A percentile compares a stretch with the other conserved stretches of the same genome.
These are phyloP conservation scores for Helicoverpa armigera DNA, from an alignment of 1,140 invertebrate species.

Conservation along the genomic window DNA sequence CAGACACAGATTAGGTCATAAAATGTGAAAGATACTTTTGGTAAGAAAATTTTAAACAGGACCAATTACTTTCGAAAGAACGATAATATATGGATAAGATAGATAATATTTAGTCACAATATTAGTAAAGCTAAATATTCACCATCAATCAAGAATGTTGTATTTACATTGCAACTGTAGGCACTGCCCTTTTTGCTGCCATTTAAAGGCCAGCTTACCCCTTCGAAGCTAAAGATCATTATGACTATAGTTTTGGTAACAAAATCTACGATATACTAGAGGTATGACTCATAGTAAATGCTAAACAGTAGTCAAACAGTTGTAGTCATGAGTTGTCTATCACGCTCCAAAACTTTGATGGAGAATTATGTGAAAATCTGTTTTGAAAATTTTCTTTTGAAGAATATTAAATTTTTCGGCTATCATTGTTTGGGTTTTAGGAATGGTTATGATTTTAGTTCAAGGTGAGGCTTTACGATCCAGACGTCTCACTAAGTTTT, in stretches of 20 bases:
- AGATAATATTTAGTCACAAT: not conserved
- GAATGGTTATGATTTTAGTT: no score
- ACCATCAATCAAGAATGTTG: not conserved
- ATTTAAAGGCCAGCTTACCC: constrained; percentile 25
- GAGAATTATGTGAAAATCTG: no score
- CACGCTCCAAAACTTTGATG: no score
- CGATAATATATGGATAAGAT: not conserved
- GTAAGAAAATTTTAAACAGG: not conserved
- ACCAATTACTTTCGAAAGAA: not conserved
- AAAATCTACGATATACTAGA: not conserved
- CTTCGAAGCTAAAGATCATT: not conserved
- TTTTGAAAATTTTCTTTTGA: no score
- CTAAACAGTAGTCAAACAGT: no score
- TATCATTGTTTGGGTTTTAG: no score
- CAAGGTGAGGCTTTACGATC: no score
- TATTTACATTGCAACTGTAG: not conserved
- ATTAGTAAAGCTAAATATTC: not conserved
- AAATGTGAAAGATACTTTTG: not conserved
- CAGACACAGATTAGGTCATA: no score
- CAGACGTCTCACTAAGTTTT: no score
- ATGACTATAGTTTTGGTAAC: not conserved
- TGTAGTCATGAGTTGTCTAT: no score
- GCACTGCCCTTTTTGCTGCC: constrained; percentile 11
- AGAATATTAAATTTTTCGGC: no score
- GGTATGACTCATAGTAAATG: not conserved